Base-by-base conservation (phyloP, 1,140 invertebrate species). In the Aricia agestis region DNA sequence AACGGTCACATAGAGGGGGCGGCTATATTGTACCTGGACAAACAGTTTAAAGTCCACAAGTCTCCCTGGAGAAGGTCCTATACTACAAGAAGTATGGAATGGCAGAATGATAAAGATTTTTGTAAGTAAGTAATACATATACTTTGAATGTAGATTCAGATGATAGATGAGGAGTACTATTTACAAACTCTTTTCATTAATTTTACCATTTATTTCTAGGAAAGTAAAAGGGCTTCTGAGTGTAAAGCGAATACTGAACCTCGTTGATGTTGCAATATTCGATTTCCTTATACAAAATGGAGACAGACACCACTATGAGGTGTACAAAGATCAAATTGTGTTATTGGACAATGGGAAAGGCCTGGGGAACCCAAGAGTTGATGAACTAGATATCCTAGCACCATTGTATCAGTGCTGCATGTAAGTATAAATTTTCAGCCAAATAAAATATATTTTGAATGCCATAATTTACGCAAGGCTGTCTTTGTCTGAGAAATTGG, bases 241-340 rank as follows among this genome's bases (percentile, higher is more conserved):
- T 69, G 93, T 89, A 36, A 93, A 93, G 74, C 92, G 95, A 63
- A 87, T 99, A 32, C 91, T 98, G 66, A 97, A 99, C 90, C 92
- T 99, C 57, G 93, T 98, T 69, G 98, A 98, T 89, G 94, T 95
- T 15, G 93, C 97, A 1, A 95, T 98, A 74, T 98, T 99, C 86
- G 98, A 99, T 91, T 99, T 98, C 90, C 92, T 99, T 1, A 96
- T 98, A 85, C 97, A 97, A 85, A 99, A 99, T 92, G 98, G 97
- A 1, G 98, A 99, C 91, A 92, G 98, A 17, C 98, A 99, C 93
- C 96, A 97, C 85, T 98, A 97, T 83, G 97, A 99, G 91, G 94
- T 95, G 4, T 93, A 97, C 67, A 94, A 95, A 82, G 94, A 95
- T 75, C 94, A 94, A 71, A 93, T 98, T 66, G 81, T 98, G 18